phyloP scores from a whole-genome alignment of 1,140 invertebrate genomes.

The Drepana arcuata region DNA sequence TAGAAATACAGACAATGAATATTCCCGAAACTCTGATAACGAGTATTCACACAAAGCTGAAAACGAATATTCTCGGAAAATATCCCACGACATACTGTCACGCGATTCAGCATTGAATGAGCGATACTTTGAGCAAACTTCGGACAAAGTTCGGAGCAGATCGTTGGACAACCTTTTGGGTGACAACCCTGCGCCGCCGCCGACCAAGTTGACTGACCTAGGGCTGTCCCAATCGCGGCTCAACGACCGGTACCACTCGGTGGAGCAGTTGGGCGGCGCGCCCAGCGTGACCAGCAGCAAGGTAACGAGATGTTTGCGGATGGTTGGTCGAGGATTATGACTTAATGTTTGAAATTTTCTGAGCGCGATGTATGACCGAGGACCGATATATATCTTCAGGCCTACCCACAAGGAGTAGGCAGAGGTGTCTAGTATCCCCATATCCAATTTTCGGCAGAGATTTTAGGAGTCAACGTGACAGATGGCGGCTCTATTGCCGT shows the following conservation, averaged over 20 bases:
- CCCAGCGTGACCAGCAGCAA: constrained; percentile 50
- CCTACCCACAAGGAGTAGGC: no score
- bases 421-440: no score
- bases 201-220: constrained; percentile 76
- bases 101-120: constrained; percentile 90
- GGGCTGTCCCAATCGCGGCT: constrained; percentile 87
- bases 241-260: constrained; percentile 89
- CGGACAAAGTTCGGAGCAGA: constrained; percentile 83
- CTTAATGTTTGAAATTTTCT: no score
- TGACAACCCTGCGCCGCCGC: constrained; percentile 67
- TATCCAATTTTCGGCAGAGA: no score
- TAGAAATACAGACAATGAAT: not conserved
- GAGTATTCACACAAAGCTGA: constrained; percentile 17
- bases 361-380: no score
- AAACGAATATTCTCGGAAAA: constrained; percentile 74
- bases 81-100: constrained; percentile 84
- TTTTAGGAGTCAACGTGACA: no score
- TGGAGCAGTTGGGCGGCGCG: constrained; percentile 79
- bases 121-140: constrained; percentile 85
- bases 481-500: no score
- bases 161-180: constrained; percentile 86
- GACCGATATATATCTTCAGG: no score
- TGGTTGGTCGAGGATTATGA: no score
- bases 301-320: no score
- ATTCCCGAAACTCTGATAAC: not conserved